Evolutionary conservation across 2,888 invertebrate species (phyloP).

Genomic region (Diaprepes abbreviatus): DNA sequence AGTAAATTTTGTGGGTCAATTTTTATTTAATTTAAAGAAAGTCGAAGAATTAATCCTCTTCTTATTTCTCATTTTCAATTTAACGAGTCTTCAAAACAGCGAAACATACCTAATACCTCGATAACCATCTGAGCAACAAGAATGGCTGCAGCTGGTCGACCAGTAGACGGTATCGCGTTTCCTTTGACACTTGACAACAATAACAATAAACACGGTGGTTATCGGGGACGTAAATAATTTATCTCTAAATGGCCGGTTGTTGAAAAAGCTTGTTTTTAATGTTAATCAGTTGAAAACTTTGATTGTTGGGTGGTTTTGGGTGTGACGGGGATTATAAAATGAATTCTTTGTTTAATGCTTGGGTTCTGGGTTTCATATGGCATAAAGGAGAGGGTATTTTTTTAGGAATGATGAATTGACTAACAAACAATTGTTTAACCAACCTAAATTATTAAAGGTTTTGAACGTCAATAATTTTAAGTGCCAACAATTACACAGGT

Average conservation of each 20-base stretch:
- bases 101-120: constrained; percentile 51
- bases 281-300: constrained; percentile 28
- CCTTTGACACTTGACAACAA: constrained; percentile 65
- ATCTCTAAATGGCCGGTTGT: constrained; percentile 53
- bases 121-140: constrained; percentile 52
- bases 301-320: constrained; percentile 25
- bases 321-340: not conserved
- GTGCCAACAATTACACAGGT: too few relatives aligned
- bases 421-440: too few relatives aligned
- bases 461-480: too few relatives aligned
- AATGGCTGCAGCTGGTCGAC: constrained; percentile 57
- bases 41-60: too few relatives aligned
- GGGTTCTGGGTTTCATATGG: too few relatives aligned
- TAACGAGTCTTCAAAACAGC: too few relatives aligned
- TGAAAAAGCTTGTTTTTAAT: constrained; percentile 24
- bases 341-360: not conserved
- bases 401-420: too few relatives aligned
- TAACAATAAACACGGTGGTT: constrained; percentile 64
- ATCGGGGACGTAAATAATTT: constrained; percentile 60
- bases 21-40: too few relatives aligned
- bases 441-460: too few relatives aligned
- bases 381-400: too few relatives aligned
- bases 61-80: too few relatives aligned
- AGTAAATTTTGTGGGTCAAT: too few relatives aligned
- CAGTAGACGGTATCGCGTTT: constrained; percentile 60